phyloP scores from a whole-genome alignment of 2,797 vertebrate genomes.

The Takifugu rubripes region DNA sequence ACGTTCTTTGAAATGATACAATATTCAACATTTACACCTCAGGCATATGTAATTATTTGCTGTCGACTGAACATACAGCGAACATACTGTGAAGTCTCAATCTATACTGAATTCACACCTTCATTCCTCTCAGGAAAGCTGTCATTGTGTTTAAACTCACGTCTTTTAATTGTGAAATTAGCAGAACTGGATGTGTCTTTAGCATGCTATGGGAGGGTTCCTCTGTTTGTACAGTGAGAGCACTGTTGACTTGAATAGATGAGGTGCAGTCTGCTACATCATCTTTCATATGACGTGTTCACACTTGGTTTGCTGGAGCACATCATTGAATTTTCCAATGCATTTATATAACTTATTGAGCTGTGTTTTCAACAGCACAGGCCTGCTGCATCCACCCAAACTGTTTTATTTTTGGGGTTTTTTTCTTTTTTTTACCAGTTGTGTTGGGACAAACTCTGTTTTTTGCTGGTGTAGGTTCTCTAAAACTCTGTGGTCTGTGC shows the following conservation, averaged over 20 bases:
- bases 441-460: conserved; percentile 35
- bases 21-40: background rate
- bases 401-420: too few relatives aligned
- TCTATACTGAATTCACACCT: conserved; percentile 1
- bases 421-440: conserved; percentile 31
- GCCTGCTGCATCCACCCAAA: conserved; percentile 43
- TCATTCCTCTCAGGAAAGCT: conserved; percentile 6
- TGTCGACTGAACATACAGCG: background rate
- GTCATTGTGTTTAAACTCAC: conserved; percentile 17
- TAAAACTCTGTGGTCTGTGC: conserved; percentile 25
- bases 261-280: conserved; percentile 48
- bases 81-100: too few relatives aligned
- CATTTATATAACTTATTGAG: conserved; percentile 33
- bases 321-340: conserved; percentile 62
- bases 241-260: conserved; percentile 56
- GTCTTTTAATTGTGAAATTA: conserved; percentile 18
- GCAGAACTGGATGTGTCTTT: too few relatives aligned
- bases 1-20: too few relatives aligned
- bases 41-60: background rate
- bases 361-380: conserved; percentile 53
- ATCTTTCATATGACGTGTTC: conserved; percentile 54
- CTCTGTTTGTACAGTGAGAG: too few relatives aligned
- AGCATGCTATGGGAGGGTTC: too few relatives aligned
- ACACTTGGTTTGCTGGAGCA: conserved; percentile 35
- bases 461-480: conserved; percentile 20